Percentiles rank a stretch among this genome's conserved stretches.
Conservation (phyloP, 2,113 vertebrate species). For the Nannospalax galili region DNA sequence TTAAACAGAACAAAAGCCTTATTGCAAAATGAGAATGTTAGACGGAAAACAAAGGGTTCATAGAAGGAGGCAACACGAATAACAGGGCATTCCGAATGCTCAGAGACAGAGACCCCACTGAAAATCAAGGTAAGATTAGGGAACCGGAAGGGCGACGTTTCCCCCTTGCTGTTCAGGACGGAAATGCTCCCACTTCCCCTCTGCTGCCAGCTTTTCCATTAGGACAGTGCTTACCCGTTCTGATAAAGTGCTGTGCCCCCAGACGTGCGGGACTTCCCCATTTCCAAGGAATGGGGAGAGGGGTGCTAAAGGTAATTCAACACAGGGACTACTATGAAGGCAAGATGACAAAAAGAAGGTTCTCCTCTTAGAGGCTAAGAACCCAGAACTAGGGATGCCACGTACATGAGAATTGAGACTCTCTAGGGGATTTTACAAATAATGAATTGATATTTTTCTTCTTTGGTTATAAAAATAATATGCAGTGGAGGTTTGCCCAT, state of each 20-base stretch:
- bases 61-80: not conserved
- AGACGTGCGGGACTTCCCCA: slow-evolving; percentile 77
- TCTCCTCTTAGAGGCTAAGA: slow-evolving; percentile 64
- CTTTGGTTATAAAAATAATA: slow-evolving; percentile 42
- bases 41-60: slow-evolving; percentile 52
- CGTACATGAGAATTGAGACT: slow-evolving; percentile 63
- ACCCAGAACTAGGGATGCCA: slow-evolving; percentile 68
- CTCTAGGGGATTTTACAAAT: slow-evolving; percentile 47
- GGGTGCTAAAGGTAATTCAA: slow-evolving; percentile 67
- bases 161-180: not conserved
- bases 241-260: slow-evolving; percentile 14
- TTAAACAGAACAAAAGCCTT: slow-evolving; percentile 55
- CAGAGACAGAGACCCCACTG: slow-evolving; percentile 6
- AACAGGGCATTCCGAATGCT: slow-evolving; percentile 22
- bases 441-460: slow-evolving; percentile 62
- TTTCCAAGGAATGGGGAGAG: slow-evolving; percentile 53
- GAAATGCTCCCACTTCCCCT: not conserved
- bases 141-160: slow-evolving; percentile 1
- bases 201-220: not conserved
- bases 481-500: not conserved
- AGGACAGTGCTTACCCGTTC: not conserved
- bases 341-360: slow-evolving; percentile 73
- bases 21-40: slow-evolving; percentile 47
- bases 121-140: slow-evolving; percentile 5
- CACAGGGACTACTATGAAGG: slow-evolving; percentile 58